Conservation (phyloP, 1,140 invertebrate species). For the Cyclina sinensis region DNA sequence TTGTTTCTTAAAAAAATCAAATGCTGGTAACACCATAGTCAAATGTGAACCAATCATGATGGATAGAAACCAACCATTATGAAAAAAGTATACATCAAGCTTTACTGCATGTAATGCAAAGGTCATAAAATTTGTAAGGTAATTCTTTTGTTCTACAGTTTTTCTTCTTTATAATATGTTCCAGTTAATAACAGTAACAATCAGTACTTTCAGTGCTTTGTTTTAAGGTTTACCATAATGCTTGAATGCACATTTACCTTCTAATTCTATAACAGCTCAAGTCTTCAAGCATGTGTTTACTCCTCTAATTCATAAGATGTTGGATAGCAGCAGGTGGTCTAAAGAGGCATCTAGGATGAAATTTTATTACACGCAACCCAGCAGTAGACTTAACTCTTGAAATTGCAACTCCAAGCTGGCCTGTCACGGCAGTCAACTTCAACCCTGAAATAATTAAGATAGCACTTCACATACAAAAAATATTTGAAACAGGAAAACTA, state of each 20-base stretch:
- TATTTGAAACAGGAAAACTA: too few relatives aligned
- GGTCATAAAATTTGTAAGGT: background rate
- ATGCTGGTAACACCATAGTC: background rate
- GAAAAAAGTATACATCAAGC: background rate
- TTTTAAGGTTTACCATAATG: background rate
- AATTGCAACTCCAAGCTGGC: constrained; percentile 16
- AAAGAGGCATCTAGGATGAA: constrained; percentile 3
- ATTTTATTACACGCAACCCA: background rate
- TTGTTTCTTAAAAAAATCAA: too few relatives aligned
- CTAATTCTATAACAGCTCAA: background rate
- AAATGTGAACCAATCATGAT: background rate
- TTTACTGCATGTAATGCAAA: background rate
- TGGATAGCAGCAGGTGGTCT: constrained; percentile 4
- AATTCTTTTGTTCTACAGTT: background rate
- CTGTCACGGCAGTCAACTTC: constrained; percentile 7
- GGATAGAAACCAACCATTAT: too few relatives aligned
- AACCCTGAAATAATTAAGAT: background rate
- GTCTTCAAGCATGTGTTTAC: constrained; percentile 10
- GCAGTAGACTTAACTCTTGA: background rate
- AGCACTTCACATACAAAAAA: too few relatives aligned
- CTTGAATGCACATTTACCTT: background rate
- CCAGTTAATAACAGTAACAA: background rate
- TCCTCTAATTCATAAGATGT: background rate
- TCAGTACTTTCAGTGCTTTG: background rate
- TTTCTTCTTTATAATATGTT: background rate